These are phyloP conservation scores for Synanthedon myopaeformis DNA, from an alignment of 2,888 invertebrate species.

Conservation along the genomic window DNA sequence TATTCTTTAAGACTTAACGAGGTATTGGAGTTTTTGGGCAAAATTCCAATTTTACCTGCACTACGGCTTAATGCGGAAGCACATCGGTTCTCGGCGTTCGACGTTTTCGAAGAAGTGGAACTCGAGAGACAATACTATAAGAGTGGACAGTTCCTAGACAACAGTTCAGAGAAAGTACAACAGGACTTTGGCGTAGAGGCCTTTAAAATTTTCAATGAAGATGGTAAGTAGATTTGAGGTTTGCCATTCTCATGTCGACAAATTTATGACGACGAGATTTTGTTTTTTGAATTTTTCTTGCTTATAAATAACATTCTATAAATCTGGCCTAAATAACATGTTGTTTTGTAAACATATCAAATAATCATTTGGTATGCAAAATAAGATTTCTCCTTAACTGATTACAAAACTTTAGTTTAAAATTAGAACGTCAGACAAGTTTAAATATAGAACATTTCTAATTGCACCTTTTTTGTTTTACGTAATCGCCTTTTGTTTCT, in stretches of 20 bases:
- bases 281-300: too few species aligned
- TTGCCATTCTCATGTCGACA: too few species aligned
- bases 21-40: conserved; percentile 80
- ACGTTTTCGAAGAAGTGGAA: conserved; percentile 69
- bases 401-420: too few species aligned
- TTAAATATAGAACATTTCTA: too few species aligned
- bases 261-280: too few species aligned
- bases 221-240: conserved; percentile 27
- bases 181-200: conserved; percentile 61
- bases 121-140: conserved; percentile 53
- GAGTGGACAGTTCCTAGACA: conserved; percentile 40
- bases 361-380: too few species aligned
- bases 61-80: conserved; percentile 76
- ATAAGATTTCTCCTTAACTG: too few species aligned
- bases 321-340: too few species aligned
- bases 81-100: conserved; percentile 73
- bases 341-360: too few species aligned
- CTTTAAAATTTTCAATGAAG: conserved; percentile 58
- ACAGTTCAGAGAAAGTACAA: conserved; percentile 41
- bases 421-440: too few species aligned
- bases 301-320: too few species aligned
- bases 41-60: conserved; percentile 86
- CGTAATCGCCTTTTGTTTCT: not conserved
- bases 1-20: conserved; percentile 73
- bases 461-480: not conserved